Base-by-base conservation (phyloP, 2,888 invertebrate genomes). In the Frankliniella fusca region DNA sequence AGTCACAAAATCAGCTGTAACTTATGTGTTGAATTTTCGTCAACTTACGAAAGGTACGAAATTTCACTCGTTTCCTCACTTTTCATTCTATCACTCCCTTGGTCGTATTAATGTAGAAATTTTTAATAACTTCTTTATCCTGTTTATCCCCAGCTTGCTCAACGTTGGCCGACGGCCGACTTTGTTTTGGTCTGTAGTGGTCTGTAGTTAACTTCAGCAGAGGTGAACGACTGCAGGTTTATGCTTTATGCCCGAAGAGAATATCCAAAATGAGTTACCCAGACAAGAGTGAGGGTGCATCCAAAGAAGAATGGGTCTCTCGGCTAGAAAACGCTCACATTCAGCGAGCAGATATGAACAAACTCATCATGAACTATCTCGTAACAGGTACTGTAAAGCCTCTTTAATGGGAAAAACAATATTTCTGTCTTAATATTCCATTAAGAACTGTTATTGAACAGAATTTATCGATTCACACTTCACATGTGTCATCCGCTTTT, bases 351-450 rank as follows among this genome's bases (percentile, higher is more conserved):
- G 96, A 97, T 86, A 97, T 99, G 95, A 98, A 99, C 89, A 95
- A 96, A 88, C 91, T 99, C 84, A 97, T 99, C 85, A 98, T 99
- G 98, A 98, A 99, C 90, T 99, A 99, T 89, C 91, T 99, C 86
- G 97, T 98, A 80, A 98, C 97, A 90, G 97, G 97, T 97, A 89
- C 38, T 38, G 38, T 38, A 38, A 38, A 38, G 2, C 38, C 2
- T 38, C 38, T 38, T 5, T 38, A 38, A 38, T 38, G 38, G 38
- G 5, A 38, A 38, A 38, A 38, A 38, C 5, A 3, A 38, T 38
- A 38, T 38, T 3, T 38, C 38, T 38, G 38, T 38, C 38, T 5
- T 38, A 38, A 2, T 38, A 38, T 38, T 38, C 3, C 38, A 38
- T 38, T 38, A 38, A 38, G 38, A 3, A 5, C 38, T 38, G 38